Base-by-base conservation (phyloP, 2,888 invertebrate genomes). In the Andrena hattorfiana region DNA sequence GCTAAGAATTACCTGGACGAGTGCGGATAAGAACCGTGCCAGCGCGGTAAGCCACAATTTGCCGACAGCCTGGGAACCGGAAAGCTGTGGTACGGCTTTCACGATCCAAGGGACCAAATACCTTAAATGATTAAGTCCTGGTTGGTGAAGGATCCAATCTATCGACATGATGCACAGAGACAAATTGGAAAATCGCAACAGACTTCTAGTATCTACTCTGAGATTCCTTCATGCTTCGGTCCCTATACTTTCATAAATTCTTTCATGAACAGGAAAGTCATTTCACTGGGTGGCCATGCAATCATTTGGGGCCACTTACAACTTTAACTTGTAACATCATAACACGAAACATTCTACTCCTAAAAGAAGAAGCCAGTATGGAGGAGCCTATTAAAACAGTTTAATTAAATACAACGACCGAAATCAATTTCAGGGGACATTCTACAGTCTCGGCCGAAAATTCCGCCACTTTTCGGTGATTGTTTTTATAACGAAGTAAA, bases 21-120 rank as follows among this genome's bases (percentile, higher is more conserved):
- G 83, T 84, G 80, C 67, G 87, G 85, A 87, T 87, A 87, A 87
- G 87, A 87, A 85, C 77, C 74, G 87, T 87, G 83, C 86, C 67
- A 80, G 81, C 86, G 83, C 83, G 87, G 87, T 87, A 85, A 85
- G 80, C 87, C 87, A 84, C 87, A 87, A 84, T 87, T 85, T 78
- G 80, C 87, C 76, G 76, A 76, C 80, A 74, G 84, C 84, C 85
- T 87, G 87, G 87, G 87, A 87, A 87, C 74, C 62, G 10, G 66
- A 80, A 66, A 83, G 51, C 81, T 87, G 87, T 54, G 23, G 62
- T 60, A 67, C 51, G 67, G 54, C 10, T 74, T 77, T 48, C 69
- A 68, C 72, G 60, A 51, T 74, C 54, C 60, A 59, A 59, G 32
- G 66, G 72, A 85, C 67, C 74, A 83, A 83, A 81, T 63, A 79